phyloP scores from a whole-genome alignment of 2,113 vertebrate genomes.

The Rhinogobius similis region DNA sequence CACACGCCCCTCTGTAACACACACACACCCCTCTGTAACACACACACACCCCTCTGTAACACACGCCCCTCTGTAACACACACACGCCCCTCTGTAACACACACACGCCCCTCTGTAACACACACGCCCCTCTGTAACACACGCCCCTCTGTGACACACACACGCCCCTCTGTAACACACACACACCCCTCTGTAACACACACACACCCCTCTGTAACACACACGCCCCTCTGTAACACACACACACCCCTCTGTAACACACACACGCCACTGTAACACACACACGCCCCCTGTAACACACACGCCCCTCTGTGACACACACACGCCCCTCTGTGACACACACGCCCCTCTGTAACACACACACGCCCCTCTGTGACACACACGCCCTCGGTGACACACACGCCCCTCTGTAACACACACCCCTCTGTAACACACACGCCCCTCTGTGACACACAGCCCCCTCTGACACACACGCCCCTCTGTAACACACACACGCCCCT shows the following conservation, averaged over 20 bases:
- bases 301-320: slow-evolving; percentile 92
- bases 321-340: slow-evolving; percentile 97
- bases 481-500: slow-evolving; percentile 95
- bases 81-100: slow-evolving; percentile 95
- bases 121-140: slow-evolving; percentile 95
- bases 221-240: slow-evolving; percentile 95
- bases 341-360: slow-evolving; percentile 92
- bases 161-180: slow-evolving; percentile 92
- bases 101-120: no score
- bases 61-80: no score
- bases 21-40: slow-evolving; percentile 94
- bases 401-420: slow-evolving; percentile 89
- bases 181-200: slow-evolving; percentile 95
- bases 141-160: no score
- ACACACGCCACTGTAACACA: no score
- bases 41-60: slow-evolving; percentile 94
- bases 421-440: no score
- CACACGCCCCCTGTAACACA: no score
- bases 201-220: slow-evolving; percentile 90
- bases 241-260: slow-evolving; percentile 94
- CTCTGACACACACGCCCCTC: slow-evolving; percentile 94
- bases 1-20: slow-evolving; percentile 95
- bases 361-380: slow-evolving; percentile 95
- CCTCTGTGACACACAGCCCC: slow-evolving; percentile 83
- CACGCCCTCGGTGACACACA: no score